Percentiles rank a stretch among this genome's conserved stretches.
Evolutionary conservation across 2,888 invertebrate species (phyloP).

Genomic region (Xylocampa areola): DNA sequence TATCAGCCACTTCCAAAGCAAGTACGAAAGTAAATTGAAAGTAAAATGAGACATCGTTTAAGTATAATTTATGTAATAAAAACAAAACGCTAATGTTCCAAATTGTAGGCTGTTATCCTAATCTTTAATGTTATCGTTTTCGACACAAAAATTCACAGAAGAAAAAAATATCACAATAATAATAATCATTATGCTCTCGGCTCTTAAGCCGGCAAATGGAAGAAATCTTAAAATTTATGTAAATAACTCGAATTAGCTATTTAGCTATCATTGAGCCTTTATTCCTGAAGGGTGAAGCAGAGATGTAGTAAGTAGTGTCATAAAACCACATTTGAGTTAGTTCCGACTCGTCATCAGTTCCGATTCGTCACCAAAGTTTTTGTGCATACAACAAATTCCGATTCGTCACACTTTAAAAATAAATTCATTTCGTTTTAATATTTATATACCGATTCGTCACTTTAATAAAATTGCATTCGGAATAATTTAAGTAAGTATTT

Average conservation of each 20-base stretch:
- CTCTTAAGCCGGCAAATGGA: background rate
- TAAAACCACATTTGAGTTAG: too few species aligned
- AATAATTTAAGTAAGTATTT: too few species aligned
- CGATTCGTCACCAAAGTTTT: too few species aligned
- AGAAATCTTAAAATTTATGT: too few species aligned
- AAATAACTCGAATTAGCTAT: too few species aligned
- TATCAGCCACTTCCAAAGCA: background rate
- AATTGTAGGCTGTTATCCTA: slow-evolving; percentile 21
- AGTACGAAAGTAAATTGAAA: background rate
- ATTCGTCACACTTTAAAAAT: too few species aligned
- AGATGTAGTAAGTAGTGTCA: too few species aligned
- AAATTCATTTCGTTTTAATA: too few species aligned
- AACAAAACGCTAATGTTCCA: slow-evolving; percentile 35
- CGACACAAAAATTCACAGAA: slow-evolving; percentile 9
- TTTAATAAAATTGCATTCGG: too few species aligned
- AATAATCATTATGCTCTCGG: background rate
- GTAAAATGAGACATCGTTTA: slow-evolving; percentile 17
- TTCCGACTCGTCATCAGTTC: too few species aligned
- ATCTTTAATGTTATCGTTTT: slow-evolving; percentile 36
- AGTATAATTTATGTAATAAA: slow-evolving; percentile 28
- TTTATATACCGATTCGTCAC: too few species aligned
- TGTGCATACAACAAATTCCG: too few species aligned
- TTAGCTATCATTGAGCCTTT: background rate
- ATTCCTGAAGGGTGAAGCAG: background rate
- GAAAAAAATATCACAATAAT: slow-evolving; percentile 3